Conservation (phyloP, 37 sponge, comb jelly and placozoan genomes). For the Aphrocallistes beatrix region DNA sequence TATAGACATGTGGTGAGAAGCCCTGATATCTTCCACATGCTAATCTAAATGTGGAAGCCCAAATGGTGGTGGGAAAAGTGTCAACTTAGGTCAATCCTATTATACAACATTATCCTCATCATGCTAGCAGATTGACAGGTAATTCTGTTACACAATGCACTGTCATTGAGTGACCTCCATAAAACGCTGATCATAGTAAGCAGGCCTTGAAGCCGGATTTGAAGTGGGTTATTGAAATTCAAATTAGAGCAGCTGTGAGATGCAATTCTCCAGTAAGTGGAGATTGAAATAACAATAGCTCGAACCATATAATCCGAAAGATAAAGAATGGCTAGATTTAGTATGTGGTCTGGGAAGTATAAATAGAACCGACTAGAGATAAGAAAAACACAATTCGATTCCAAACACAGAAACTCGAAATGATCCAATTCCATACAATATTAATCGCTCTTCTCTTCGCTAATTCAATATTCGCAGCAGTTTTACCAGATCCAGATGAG, state of each 20-base stretch:
- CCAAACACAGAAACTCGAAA: no score
- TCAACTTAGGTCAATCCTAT: no score
- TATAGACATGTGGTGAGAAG: not conserved
- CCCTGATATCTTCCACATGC: not conserved
- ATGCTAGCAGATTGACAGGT: no score
- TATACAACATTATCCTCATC: no score
- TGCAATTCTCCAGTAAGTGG: not conserved
- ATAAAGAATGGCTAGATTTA: not conserved
- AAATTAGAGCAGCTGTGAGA: not conserved
- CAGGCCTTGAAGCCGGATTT: not conserved
- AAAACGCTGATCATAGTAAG: no score
- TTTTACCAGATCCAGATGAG: not conserved
- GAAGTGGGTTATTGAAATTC: not conserved
- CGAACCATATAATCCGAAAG: not conserved
- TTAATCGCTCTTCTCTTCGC: not conserved
- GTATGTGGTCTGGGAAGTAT: not conserved
- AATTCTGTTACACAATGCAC: no score
- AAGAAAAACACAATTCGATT: not conserved
- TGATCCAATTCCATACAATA: not conserved
- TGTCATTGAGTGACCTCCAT: no score
- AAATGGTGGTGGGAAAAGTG: no score
- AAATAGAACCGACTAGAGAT: not conserved
- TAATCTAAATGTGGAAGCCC: no score
- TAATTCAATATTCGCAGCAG: not conserved
- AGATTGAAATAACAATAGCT: constrained; percentile 10